Evolutionary conservation across 2,797 vertebrate species (phyloP).

Genomic region (Helarctos malayanus): DNA sequence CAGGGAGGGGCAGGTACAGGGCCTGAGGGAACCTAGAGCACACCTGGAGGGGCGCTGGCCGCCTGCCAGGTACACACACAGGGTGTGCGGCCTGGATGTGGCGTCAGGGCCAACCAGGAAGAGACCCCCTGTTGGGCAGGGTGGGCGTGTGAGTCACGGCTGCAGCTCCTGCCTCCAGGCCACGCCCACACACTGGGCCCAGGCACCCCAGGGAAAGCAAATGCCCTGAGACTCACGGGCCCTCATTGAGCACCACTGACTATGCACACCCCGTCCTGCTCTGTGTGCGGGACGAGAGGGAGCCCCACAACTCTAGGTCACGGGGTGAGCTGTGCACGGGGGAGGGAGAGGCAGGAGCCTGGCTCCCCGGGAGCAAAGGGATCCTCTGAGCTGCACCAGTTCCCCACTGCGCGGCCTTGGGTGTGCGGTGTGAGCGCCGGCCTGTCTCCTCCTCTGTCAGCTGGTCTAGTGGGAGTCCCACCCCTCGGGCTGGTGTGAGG

Average conservation of each 20-base stretch:
- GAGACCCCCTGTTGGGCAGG: neutral
- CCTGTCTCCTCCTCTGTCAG: neutral
- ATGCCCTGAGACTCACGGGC: neutral
- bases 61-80: neutral
- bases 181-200: neutral
- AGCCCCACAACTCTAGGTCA: neutral
- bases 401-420: fast-evolving
- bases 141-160: too few relatives aligned
- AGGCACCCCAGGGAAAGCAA: neutral
- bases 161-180: too few relatives aligned
- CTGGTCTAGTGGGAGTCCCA: neutral
- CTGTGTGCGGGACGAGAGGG: fast-evolving
- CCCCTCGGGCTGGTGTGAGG: neutral
- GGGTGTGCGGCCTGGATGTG: neutral
- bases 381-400: neutral
- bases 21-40: neutral
- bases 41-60: neutral
- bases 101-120: neutral
- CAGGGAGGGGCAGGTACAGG: neutral
- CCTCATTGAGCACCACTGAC: neutral
- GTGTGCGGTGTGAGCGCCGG: fast-evolving
- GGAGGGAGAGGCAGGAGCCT: neutral
- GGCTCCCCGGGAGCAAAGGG: neutral
- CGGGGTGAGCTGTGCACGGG: neutral
- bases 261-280: neutral